Evolutionary conservation across 2,888 invertebrate species (phyloP).

Genomic region (Eilema depressum): DNA sequence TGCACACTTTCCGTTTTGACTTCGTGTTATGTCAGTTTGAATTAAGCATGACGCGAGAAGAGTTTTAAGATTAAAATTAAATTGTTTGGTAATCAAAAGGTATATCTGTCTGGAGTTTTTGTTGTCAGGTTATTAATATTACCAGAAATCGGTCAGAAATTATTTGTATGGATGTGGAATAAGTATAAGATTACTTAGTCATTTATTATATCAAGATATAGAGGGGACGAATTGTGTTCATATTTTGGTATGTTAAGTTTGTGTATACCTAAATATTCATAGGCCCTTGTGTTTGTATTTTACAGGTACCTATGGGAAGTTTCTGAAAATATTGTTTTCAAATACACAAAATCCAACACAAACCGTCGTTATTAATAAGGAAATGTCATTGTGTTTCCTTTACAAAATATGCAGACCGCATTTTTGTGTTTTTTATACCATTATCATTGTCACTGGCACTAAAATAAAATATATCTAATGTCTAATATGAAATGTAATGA

Average conservation of each 20-base stretch:
- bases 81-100: conserved; percentile 16
- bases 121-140: neutral
- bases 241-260: neutral
- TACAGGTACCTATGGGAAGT: neutral
- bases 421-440: too few relatives aligned
- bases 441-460: too few relatives aligned
- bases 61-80: conserved; percentile 15
- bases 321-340: neutral
- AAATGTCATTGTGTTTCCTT: too few relatives aligned
- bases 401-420: too few relatives aligned
- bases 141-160: neutral
- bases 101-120: neutral
- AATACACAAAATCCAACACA: neutral
- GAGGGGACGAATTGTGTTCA: neutral
- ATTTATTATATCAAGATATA: neutral
- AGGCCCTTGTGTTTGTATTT: neutral
- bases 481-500: too few relatives aligned
- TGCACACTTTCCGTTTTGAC: conserved; percentile 45
- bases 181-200: neutral
- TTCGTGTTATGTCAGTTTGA: conserved; percentile 34
- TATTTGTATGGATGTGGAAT: neutral
- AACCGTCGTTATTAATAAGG: too few relatives aligned
- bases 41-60: conserved; percentile 21
- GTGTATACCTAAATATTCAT: neutral
- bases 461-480: too few relatives aligned